phyloP scores from a whole-genome alignment of 2,888 invertebrate genomes.

The Rambutsinella grinnellia region DNA sequence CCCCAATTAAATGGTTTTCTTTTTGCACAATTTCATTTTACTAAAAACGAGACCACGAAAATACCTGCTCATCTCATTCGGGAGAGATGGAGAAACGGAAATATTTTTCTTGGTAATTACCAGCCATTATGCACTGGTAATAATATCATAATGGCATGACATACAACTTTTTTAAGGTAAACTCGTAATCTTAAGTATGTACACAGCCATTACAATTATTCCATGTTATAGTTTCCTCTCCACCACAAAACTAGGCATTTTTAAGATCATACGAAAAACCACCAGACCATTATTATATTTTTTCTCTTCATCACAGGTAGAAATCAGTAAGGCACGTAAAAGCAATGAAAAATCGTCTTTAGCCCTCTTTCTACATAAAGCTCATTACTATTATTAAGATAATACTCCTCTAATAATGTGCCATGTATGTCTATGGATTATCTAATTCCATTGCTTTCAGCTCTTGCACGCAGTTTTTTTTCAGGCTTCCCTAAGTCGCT shows the following conservation, averaged over 20 bases:
- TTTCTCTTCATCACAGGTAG: neutral
- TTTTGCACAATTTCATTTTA: no score
- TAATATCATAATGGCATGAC: neutral
- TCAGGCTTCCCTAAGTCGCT: no score
- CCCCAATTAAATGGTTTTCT: no score
- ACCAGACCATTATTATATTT: neutral
- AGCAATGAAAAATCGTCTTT: conserved; percentile 29
- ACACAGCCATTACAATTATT: conserved; percentile 29
- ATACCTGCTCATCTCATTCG: neutral
- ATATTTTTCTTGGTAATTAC: neutral
- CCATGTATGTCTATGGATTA: neutral
- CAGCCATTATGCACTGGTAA: neutral
- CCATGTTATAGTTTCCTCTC: conserved; percentile 26
- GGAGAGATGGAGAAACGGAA: neutral
- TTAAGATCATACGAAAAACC: no score
- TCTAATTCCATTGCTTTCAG: neutral
- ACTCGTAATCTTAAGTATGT: neutral
- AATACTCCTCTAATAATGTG: neutral
- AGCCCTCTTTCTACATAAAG: neutral
- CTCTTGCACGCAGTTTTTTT: no score
- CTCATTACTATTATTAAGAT: neutral
- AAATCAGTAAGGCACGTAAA: conserved; percentile 50
- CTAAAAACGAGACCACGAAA: no score
- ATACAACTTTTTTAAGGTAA: no score
- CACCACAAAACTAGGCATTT: no score